These are phyloP conservation scores for Empidonax traillii DNA, from an alignment of 2,113 vertebrate species.

Conservation along the genomic window DNA sequence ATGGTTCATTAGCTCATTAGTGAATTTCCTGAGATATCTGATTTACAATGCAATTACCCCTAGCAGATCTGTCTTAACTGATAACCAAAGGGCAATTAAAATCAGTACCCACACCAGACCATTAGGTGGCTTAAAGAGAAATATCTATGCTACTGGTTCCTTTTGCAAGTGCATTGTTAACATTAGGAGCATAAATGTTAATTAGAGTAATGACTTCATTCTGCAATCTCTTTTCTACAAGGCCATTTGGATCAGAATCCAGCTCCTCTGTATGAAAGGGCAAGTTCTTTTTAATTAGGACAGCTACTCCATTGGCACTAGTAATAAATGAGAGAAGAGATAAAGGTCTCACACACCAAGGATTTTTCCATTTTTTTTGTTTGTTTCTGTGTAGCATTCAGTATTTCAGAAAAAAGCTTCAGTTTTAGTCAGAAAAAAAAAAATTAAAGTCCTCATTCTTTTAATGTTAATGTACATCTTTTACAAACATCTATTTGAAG, in stretches of 20 bases:
- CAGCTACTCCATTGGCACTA: slow-evolving; percentile 53
- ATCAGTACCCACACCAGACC: slow-evolving; percentile 7
- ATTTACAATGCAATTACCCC: slow-evolving; percentile 19
- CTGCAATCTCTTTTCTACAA: slow-evolving; percentile 65
- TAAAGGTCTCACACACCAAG: background rate
- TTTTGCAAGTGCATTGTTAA: slow-evolving; percentile 54
- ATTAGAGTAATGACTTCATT: slow-evolving; percentile 73
- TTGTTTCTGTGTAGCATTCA: background rate
- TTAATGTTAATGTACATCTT: background rate
- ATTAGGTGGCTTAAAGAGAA: slow-evolving; percentile 36
- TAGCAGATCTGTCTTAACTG: slow-evolving; percentile 48
- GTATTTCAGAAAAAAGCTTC: background rate
- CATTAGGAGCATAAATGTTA: slow-evolving; percentile 55
- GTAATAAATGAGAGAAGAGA: slow-evolving; percentile 40
- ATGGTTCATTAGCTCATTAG: background rate
- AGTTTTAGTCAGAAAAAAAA: background rate
- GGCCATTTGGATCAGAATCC: slow-evolving; percentile 62
- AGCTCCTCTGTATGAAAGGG: slow-evolving; percentile 55
- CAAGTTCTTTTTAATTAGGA: slow-evolving; percentile 68
- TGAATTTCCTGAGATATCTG: slow-evolving; percentile 28
- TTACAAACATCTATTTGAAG: background rate
- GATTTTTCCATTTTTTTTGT: background rate
- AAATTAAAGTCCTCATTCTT: background rate
- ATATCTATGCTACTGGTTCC: slow-evolving; percentile 5
- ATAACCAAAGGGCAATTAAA: slow-evolving; percentile 67